A percentile compares a stretch with the other conserved stretches of the same genome.
These are phyloP conservation scores for Leistus spinibarbis DNA, from an alignment of 2,888 invertebrate species.

Conservation along the genomic window DNA sequence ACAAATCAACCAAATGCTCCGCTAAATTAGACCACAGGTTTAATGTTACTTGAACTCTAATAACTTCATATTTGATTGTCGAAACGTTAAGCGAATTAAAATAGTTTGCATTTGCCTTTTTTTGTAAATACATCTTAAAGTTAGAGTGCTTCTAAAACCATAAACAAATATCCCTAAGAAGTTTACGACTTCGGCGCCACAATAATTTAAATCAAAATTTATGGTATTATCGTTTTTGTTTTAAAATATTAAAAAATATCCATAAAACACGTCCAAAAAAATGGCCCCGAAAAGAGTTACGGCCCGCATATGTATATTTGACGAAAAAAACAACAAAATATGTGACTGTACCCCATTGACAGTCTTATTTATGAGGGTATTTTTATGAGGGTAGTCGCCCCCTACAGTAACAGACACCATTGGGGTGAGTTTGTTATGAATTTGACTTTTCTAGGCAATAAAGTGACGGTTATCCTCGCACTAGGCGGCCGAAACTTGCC, in stretches of 20 bases:
- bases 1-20: not conserved
- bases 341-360: slow-evolving; percentile 21
- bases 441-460: slow-evolving; percentile 45
- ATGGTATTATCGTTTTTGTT: no score
- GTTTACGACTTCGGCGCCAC: no score
- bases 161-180: no score
- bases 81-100: no score
- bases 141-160: no score
- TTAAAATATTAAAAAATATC: no score
- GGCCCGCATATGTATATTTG: not conserved
- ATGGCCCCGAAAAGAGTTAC: not conserved
- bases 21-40: not conserved
- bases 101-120: no score
- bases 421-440: slow-evolving; percentile 42
- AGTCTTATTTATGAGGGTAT: slow-evolving; percentile 34
- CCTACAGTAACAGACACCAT: slow-evolving; percentile 27
- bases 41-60: not conserved
- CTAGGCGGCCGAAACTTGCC: slow-evolving; percentile 10
- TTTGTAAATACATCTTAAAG: no score
- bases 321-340: not conserved
- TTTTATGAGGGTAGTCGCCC: slow-evolving; percentile 40
- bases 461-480: slow-evolving; percentile 43
- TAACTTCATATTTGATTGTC: no score
- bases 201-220: no score
- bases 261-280: no score